Conservation (phyloP, 2,888 invertebrate genomes). For the Agrochola circellaris region DNA sequence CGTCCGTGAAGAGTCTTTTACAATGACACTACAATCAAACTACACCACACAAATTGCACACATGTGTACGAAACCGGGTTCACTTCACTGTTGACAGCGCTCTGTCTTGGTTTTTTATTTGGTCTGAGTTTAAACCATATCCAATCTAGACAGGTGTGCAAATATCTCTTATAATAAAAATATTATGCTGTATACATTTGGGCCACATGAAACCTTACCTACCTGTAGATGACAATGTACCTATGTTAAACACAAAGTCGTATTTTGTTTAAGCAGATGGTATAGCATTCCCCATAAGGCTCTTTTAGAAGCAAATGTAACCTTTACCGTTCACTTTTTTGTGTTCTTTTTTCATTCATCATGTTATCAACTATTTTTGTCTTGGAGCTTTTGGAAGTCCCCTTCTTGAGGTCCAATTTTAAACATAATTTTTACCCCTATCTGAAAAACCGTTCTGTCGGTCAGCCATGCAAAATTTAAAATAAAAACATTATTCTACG, state of each 20-base stretch:
- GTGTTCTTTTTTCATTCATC: background rate
- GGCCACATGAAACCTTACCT: background rate
- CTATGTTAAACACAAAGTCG: background rate
- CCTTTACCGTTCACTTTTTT: background rate
- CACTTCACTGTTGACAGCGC: too few species aligned
- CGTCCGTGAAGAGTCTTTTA: too few species aligned
- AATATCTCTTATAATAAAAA: too few species aligned
- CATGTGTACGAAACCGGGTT: too few species aligned
- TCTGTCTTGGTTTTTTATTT: too few species aligned
- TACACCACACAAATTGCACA: too few species aligned
- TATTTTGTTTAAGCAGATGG: constrained; percentile 16
- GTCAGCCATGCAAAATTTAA: background rate
- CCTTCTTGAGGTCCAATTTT: background rate
- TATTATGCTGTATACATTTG: background rate
- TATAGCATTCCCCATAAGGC: background rate
- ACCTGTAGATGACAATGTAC: background rate
- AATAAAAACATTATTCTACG: too few species aligned
- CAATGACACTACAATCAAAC: too few species aligned
- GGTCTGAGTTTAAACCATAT: too few species aligned
- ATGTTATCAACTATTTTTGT: background rate
- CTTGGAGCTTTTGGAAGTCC: background rate
- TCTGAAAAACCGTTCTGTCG: too few species aligned
- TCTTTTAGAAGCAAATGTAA: constrained; percentile 10
- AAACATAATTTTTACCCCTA: background rate
- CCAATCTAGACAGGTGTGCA: too few species aligned